Percentiles rank a stretch among this genome's conserved stretches.
Evolutionary conservation across 2,113 vertebrate genomes (phyloP).

Genomic region (Neogobius melanostomus): DNA sequence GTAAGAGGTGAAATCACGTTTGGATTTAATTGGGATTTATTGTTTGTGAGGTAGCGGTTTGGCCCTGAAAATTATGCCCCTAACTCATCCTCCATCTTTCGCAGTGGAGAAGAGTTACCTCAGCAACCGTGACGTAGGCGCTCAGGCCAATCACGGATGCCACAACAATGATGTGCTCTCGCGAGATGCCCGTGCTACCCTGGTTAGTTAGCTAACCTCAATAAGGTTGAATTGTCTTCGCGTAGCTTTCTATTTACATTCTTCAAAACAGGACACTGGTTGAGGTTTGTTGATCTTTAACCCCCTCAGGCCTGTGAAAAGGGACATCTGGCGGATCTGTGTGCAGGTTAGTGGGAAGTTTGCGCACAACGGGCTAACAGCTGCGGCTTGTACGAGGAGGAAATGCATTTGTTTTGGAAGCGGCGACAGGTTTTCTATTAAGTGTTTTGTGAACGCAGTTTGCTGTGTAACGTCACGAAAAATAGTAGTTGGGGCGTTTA

Average conservation of each 20-base stretch:
- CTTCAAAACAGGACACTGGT: background rate
- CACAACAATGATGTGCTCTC: conserved; percentile 50
- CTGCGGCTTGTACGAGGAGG: conserved; percentile 26
- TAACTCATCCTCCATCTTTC: background rate
- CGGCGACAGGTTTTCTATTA: conserved; percentile 6
- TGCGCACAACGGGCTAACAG: conserved; percentile 44
- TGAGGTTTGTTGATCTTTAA: background rate
- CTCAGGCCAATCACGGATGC: conserved; percentile 55
- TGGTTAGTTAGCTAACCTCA: conserved; percentile 53
- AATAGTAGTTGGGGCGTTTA: background rate
- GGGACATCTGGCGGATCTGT: conserved; percentile 37
- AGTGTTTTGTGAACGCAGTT: background rate
- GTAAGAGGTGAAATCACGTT: no score
- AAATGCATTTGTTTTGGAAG: conserved; percentile 67
- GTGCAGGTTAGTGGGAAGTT: conserved; percentile 50
- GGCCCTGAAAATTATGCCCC: no score
- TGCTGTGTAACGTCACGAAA: background rate
- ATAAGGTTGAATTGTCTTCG: conserved; percentile 17
- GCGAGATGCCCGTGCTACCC: conserved; percentile 65
- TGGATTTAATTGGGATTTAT: no score
- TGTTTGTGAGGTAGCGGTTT: no score
- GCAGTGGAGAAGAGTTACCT: conserved; percentile 45
- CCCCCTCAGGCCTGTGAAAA: conserved; percentile 14
- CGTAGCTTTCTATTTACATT: conserved; percentile 9
- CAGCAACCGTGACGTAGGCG: conserved; percentile 73